Evolutionary conservation across 2,797 vertebrate species (phyloP).

Genomic region (Xenops minutus): DNA sequence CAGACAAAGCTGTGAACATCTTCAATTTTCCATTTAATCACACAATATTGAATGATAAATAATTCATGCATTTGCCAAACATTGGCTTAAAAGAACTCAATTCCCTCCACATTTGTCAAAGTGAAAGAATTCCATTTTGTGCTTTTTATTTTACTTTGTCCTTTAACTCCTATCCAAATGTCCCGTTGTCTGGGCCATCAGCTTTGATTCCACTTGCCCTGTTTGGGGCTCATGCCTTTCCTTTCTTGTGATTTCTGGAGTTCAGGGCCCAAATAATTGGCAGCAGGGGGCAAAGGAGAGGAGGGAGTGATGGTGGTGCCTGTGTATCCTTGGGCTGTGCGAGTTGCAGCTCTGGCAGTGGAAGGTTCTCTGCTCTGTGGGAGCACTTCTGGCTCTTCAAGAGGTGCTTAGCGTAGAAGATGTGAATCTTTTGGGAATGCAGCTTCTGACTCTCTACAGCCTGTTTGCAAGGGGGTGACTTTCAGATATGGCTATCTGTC

Average conservation of each 20-base stretch:
- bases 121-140: constrained; percentile 71
- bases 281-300: too few species aligned
- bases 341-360: not conserved
- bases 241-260: constrained; percentile 34
- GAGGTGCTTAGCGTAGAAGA: not conserved
- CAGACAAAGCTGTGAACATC: constrained; percentile 51
- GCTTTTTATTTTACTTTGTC: constrained; percentile 66
- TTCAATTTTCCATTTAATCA: constrained; percentile 77
- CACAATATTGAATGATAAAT: constrained; percentile 80
- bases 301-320: not conserved
- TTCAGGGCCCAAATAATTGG: not conserved
- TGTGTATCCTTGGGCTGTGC: not conserved
- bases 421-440: not conserved
- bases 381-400: not conserved
- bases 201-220: constrained; percentile 51
- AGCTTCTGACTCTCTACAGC: not conserved
- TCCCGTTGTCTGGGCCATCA: constrained; percentile 48
- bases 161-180: constrained; percentile 64
- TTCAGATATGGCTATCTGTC: not conserved
- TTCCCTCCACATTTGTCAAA: constrained; percentile 74
- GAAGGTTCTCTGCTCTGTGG: not conserved
- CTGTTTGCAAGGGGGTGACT: not conserved
- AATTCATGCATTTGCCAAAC: constrained; percentile 81
- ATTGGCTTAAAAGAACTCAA: constrained; percentile 79
- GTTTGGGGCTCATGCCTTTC: constrained; percentile 12